These are phyloP conservation scores for Cordilura impudica DNA, from an alignment of 2,888 invertebrate genomes.

Conservation along the genomic window DNA sequence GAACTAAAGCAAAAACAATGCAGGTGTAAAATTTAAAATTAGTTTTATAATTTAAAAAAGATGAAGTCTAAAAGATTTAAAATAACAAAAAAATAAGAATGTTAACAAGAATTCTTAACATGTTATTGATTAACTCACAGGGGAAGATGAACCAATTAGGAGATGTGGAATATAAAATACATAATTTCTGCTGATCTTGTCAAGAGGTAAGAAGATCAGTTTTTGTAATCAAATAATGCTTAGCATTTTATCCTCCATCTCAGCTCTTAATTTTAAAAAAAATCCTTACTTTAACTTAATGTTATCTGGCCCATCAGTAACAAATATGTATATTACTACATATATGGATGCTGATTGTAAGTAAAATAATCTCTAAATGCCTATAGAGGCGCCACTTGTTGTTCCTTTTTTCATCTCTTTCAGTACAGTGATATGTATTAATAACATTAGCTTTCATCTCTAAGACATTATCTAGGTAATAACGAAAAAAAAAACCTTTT, in stretches of 20 bases:
- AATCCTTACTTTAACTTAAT: no score
- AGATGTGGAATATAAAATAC: no score
- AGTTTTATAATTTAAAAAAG: conserved; percentile 10
- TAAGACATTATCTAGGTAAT: background rate
- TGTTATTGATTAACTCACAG: conserved; percentile 30
- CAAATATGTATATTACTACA: no score
- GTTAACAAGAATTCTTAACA: conserved; percentile 42
- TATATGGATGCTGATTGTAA: no score
- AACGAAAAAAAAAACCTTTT: conserved; percentile 5
- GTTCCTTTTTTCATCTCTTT: background rate
- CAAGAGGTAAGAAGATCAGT: no score
- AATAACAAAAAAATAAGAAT: conserved; percentile 16
- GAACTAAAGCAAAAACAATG: conserved; percentile 17
- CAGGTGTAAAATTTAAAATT: conserved; percentile 53
- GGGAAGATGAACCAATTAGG: conserved; percentile 33
- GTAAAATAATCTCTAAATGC: background rate
- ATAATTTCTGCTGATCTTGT: no score
- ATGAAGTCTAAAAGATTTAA: background rate
- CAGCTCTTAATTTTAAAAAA: no score
- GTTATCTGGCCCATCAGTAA: no score
- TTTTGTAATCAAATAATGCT: no score
- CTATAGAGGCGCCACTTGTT: background rate
- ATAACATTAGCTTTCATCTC: background rate
- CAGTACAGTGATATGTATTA: background rate
- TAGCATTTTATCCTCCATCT: no score